A percentile compares a stretch with the other conserved stretches of the same genome.
Evolutionary conservation across 2,797 vertebrate genomes (phyloP).

Genomic region (Crypturellus tataupa): DNA sequence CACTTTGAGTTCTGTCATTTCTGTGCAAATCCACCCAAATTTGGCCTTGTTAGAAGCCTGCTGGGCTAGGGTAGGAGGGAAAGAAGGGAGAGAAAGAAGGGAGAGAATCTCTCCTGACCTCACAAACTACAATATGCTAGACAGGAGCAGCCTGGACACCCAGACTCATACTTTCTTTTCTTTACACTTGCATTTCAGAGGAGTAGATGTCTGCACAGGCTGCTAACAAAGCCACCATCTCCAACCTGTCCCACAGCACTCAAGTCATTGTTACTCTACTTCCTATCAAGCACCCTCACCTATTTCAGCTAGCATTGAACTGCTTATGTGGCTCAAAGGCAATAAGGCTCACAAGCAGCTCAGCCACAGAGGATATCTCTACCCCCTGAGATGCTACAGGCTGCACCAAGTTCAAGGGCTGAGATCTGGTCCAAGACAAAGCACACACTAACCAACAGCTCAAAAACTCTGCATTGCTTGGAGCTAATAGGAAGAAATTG

Average conservation of each 20-base stretch:
- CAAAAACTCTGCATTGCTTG: neutral
- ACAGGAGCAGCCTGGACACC: conserved; percentile 14
- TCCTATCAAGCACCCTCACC: neutral
- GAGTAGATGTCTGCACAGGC: neutral
- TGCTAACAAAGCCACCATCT: conserved; percentile 3
- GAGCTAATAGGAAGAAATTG: conserved; percentile 22
- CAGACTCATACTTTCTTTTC: neutral
- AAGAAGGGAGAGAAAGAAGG: conserved; percentile 11
- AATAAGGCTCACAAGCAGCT: neutral
- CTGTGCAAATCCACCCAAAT: conserved; percentile 58
- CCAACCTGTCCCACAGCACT: neutral
- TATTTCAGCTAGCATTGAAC: neutral
- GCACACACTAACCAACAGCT: neutral
- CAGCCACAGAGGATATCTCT: neutral
- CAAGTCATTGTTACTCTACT: neutral
- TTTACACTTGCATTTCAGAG: conserved; percentile 7
- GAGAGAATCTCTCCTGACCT: conserved; percentile 46
- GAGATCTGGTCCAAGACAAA: conserved; percentile 18
- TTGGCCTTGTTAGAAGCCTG: conserved; percentile 44
- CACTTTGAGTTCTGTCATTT: neutral
- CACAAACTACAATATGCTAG: conserved; percentile 39
- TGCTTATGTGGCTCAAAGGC: neutral
- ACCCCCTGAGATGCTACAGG: neutral
- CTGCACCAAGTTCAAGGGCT: neutral
- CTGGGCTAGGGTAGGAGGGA: conserved; percentile 1